A percentile compares a stretch with the other conserved stretches of the same genome.
phyloP scores from a whole-genome alignment of 2,113 vertebrate genomes.

The Anolis carolinensis region DNA sequence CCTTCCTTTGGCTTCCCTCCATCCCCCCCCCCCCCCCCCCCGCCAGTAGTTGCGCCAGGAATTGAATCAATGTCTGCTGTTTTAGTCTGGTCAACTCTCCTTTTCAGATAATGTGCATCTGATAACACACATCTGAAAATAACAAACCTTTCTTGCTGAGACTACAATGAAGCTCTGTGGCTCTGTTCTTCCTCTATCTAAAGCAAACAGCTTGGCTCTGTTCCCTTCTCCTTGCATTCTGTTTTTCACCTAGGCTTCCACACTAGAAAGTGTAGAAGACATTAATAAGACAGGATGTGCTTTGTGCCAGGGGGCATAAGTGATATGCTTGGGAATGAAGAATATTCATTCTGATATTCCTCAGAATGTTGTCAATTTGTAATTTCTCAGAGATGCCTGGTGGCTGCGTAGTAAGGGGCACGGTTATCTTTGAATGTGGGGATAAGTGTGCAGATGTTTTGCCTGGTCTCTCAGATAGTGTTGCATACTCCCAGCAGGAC shows the following conservation, averaged over 20 bases:
- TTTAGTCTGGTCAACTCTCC: neutral
- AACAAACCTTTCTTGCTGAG: constrained; percentile 11
- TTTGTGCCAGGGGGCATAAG: constrained; percentile 66
- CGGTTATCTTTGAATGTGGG: constrained; percentile 31
- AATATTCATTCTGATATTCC: constrained; percentile 46
- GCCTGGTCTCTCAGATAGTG: constrained; percentile 62
- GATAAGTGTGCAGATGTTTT: constrained; percentile 45
- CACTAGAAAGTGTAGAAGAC: constrained; percentile 53
- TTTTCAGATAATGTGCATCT: neutral
- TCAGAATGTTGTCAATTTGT: constrained; percentile 68
- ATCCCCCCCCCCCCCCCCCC: no score
- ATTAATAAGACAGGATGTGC: constrained; percentile 62
- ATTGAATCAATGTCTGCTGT: neutral
- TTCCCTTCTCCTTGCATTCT: constrained; percentile 31
- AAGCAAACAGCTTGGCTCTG: constrained; percentile 30
- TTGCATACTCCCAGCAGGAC: constrained; percentile 50
- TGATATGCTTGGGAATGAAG: constrained; percentile 63
- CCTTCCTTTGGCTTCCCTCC: neutral
- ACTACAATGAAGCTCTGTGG: constrained; percentile 46
- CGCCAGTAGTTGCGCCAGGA: neutral
- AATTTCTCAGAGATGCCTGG: constrained; percentile 65
- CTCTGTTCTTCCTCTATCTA: constrained; percentile 30
- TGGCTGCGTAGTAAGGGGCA: constrained; percentile 55
- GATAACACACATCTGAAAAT: neutral
- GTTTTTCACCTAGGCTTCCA: constrained; percentile 60